Base-by-base conservation (phyloP, 1,140 invertebrate species). In the Drosophila ercepeae region DNA sequence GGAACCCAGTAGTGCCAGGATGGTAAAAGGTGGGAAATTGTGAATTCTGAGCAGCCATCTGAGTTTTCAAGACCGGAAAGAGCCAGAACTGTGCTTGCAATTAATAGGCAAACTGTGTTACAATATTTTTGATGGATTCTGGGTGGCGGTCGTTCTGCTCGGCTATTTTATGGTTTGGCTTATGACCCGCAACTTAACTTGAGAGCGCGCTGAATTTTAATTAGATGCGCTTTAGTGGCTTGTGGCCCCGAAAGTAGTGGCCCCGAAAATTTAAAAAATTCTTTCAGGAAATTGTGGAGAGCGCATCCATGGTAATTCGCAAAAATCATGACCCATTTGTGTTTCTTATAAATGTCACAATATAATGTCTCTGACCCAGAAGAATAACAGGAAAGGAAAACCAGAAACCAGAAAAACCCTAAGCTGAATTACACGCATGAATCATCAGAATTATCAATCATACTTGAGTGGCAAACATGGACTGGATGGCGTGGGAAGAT, bases 391-490 rank as follows among this genome's bases (percentile, higher is more conserved):
- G 36, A 48, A 36, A 16, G 11, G 39, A 51, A 45, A 58, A 54
- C 21, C 21, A 60, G 36, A 45, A 58, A 54, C 21, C 21, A 60
- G 36, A 52, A 21, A 53, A 57, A 46, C 36, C 70, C 36, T 53
- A 60, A 79, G 72, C 77, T 57, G 51, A 88, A 75, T 88, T 81
- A 81, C 64, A 88, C 73, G 77, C 77, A 86, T 88, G 81, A 86
- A 74, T 86, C 81, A 86, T 88, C 82, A 64, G 69, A 75, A 88
- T 88, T 88, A 86, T 86, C 82, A 86, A 86, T 86, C 82, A 86
- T 88, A 58, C 78, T 77, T 63, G 77, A 88, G 81, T 74, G 76
- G 72, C 82, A 82, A 82, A 82, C 69, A 82, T 16, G 41, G 45
- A 27, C 14, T 67, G 53, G 53, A 23, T 60, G 46, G 27, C 13